These are phyloP conservation scores for Holcopasites calliopsidis DNA, from an alignment of 1,140 invertebrate species.

Conservation along the genomic window DNA sequence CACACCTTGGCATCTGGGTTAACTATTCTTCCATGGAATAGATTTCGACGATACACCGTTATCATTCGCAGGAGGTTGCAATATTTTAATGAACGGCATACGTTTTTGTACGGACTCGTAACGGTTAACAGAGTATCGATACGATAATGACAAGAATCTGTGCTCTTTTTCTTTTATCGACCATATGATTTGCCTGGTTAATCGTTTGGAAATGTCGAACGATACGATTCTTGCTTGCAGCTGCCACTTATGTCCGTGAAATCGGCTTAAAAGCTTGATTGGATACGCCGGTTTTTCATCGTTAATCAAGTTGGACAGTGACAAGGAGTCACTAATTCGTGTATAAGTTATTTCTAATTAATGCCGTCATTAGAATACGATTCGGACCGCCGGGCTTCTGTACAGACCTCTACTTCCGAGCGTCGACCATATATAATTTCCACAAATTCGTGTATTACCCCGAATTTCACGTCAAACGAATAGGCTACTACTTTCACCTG, in stretches of 20 bases:
- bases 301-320: not conserved
- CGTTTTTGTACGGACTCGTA: not conserved
- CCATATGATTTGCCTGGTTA: not conserved
- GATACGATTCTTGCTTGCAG: not conserved
- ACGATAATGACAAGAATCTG: too few relatives aligned
- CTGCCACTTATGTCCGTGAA: conserved; percentile 4
- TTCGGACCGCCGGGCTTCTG: not conserved
- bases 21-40: conserved; percentile 21
- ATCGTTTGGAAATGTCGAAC: not conserved
- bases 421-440: not conserved
- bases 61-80: not conserved
- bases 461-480: not conserved
- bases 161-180: too few relatives aligned
- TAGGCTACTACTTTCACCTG: conserved; percentile 6
- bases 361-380: conserved; percentile 14
- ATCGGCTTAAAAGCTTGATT: conserved; percentile 7
- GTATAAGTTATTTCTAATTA: not conserved
- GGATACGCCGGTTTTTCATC: not conserved
- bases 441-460: not conserved
- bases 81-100: conserved; percentile 8
- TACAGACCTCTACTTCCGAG: not conserved
- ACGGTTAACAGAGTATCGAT: too few relatives aligned
- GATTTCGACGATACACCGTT: conserved; percentile 18
- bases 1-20: conserved; percentile 29
- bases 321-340: not conserved